These are phyloP conservation scores for Eidolon dupreanum DNA, from an alignment of 2,797 vertebrate genomes.

Conservation along the genomic window DNA sequence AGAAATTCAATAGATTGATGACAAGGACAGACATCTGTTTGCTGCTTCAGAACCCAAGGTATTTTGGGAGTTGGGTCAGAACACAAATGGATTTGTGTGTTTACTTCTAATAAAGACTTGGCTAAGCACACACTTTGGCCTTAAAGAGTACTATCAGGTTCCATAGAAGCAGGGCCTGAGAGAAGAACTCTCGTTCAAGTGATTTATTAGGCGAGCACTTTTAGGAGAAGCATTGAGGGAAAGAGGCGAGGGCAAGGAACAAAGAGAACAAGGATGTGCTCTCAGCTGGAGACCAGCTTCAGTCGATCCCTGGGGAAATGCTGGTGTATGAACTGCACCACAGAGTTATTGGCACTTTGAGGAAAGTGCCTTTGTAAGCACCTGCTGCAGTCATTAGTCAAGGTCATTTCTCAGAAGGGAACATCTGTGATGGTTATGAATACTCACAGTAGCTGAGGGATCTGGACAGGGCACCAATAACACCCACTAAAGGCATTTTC, in stretches of 20 bases:
- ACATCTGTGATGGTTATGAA: background rate
- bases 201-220: background rate
- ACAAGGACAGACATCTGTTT: background rate
- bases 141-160: background rate
- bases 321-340: background rate
- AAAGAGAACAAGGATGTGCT: background rate
- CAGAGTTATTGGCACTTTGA: background rate
- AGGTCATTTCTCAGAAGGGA: background rate
- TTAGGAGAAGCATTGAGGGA: background rate
- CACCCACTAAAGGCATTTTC: background rate
- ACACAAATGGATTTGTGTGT: background rate
- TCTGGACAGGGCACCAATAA: background rate
- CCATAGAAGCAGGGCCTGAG: background rate
- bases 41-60: background rate
- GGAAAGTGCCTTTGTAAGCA: background rate
- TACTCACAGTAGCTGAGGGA: background rate
- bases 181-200: background rate
- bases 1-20: slow-evolving; percentile 15
- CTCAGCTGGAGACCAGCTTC: background rate
- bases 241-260: background rate
- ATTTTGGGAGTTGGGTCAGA: background rate
- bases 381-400: background rate
- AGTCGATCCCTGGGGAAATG: background rate
- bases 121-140: background rate
- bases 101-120: background rate